phyloP scores from a whole-genome alignment of 92 coral and sea anemone species.

The Bergia puertoricense region DNA sequence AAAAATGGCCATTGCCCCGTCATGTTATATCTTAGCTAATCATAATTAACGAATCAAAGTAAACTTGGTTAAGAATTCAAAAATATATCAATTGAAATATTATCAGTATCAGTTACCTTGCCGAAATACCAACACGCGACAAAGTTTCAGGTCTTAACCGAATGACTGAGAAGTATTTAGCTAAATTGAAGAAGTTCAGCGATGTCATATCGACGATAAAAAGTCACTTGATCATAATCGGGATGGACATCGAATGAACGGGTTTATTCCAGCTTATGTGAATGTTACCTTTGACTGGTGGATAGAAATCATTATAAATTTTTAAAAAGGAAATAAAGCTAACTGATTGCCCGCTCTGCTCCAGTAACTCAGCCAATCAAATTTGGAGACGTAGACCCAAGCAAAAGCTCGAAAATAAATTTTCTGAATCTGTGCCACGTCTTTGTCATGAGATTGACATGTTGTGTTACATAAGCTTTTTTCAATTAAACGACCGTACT shows the following conservation, averaged over 20 bases:
- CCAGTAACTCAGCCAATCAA: constrained; percentile 18
- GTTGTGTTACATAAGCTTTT: background rate
- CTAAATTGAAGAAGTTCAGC: background rate
- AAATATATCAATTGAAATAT: background rate
- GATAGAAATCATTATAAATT: constrained; percentile 10
- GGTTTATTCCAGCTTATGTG: background rate
- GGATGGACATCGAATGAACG: background rate
- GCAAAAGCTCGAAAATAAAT: background rate
- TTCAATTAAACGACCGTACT: background rate
- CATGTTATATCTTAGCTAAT: background rate
- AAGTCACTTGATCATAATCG: background rate
- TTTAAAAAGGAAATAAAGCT: background rate
- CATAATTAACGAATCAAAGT: background rate
- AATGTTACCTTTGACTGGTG: background rate
- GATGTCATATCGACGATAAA: background rate
- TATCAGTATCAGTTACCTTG: constrained; percentile 2
- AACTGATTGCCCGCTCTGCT: background rate
- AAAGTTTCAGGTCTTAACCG: background rate
- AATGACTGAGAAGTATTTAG: background rate
- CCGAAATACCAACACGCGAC: background rate
- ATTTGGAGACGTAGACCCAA: background rate
- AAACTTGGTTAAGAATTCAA: background rate
- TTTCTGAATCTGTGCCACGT: background rate
- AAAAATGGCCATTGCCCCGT: background rate
- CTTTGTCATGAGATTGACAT: background rate